phyloP scores from a whole-genome alignment of 1,140 invertebrate species.

The Drosophila prosaltans region DNA sequence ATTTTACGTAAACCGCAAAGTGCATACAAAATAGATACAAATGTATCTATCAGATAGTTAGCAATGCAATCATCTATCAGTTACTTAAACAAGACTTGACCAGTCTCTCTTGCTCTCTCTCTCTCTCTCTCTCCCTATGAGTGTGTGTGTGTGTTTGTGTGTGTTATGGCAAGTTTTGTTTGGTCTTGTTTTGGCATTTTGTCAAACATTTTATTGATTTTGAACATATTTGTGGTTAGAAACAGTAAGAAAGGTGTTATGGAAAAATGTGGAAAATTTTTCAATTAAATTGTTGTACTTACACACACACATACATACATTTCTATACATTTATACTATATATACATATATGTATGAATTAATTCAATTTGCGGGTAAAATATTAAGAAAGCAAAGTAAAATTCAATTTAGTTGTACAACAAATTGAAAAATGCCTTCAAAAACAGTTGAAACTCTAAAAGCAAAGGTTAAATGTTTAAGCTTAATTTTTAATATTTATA shows the following conservation, averaged over 20 bases:
- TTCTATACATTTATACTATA: too few relatives aligned
- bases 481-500: too few relatives aligned
- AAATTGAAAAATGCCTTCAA: too few relatives aligned
- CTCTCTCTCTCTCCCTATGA: conserved; percentile 22
- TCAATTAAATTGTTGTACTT: conserved; percentile 44
- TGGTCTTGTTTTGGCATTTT: conserved; percentile 32
- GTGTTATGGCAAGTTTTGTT: not conserved
- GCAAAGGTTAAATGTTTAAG: too few relatives aligned
- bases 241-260: conserved; percentile 30
- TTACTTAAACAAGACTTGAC: conserved; percentile 31
- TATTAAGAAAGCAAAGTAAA: not conserved
- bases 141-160: conserved; percentile 9
- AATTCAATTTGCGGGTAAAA: conserved; percentile 4
- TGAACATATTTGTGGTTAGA: conserved; percentile 34
- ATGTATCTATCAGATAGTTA: conserved; percentile 9
- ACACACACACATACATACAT: not conserved
- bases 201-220: conserved; percentile 51
- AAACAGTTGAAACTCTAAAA: too few relatives aligned
- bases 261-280: conserved; percentile 18
- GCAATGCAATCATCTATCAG: conserved; percentile 1
- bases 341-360: not conserved
- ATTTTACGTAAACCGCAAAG: conserved; percentile 41
- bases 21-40: conserved; percentile 37
- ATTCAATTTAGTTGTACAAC: not conserved
- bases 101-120: not conserved